Conservation (phyloP, 2,797 vertebrate genomes). For the Myiotriccus ornatus region DNA sequence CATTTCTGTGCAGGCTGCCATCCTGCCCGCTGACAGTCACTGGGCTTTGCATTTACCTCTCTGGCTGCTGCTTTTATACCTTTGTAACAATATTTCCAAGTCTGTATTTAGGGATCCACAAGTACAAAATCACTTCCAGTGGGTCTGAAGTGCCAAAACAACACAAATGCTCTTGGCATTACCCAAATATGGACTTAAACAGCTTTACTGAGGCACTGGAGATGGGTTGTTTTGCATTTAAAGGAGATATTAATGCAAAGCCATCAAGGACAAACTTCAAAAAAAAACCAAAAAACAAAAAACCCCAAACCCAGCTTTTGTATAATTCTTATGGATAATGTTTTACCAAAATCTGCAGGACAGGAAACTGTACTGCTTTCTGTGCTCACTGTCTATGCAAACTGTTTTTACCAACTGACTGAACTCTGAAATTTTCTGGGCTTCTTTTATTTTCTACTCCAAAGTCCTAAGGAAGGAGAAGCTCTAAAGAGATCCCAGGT, state of each 20-base stretch:
- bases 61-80: neutral
- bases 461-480: neutral
- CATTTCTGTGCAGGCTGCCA: neutral
- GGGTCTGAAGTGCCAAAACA: neutral
- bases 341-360: neutral
- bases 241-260: neutral
- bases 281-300: neutral
- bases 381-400: neutral
- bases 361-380: neutral
- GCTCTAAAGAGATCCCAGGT: neutral
- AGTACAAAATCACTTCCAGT: neutral
- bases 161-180: neutral
- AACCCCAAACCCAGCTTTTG: neutral
- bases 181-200: neutral
- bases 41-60: neutral
- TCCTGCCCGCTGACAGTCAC: neutral
- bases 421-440: neutral
- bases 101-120: neutral
- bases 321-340: neutral
- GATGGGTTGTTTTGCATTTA: neutral
- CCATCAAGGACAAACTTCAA: neutral
- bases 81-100: neutral
- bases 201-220: neutral
- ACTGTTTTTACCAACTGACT: neutral
- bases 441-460: neutral